Conservation (phyloP, 2,797 vertebrate genomes). For the Peromyscus eremicus region DNA sequence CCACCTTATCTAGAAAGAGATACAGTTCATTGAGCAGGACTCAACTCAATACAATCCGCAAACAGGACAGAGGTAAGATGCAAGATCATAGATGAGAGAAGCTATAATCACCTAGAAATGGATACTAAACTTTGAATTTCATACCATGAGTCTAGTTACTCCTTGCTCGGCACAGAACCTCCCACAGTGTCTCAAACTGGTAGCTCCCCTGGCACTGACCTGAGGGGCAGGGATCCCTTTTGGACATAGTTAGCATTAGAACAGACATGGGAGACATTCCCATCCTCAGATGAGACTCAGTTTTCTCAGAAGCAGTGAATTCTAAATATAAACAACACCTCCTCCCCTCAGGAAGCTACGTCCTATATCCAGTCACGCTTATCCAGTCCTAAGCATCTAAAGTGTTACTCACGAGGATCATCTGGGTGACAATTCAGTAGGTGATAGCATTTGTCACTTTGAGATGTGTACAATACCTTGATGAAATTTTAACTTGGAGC, state of each 20-base stretch:
- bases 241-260: not conserved
- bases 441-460: not conserved
- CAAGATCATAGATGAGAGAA: not conserved
- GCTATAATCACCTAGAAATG: not conserved
- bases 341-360: not conserved
- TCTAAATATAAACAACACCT: not conserved
- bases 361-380: not conserved
- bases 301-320: not conserved
- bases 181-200: not conserved
- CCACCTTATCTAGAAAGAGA: not conserved
- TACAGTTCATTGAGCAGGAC: not conserved
- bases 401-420: not conserved
- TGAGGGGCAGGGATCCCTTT: not conserved
- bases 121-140: not conserved
- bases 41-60: not conserved
- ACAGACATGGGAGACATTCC: not conserved
- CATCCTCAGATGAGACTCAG: not conserved
- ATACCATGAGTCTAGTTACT: not conserved
- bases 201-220: not conserved
- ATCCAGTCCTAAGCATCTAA: not conserved
- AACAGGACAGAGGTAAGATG: not conserved
- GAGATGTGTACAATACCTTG: not conserved
- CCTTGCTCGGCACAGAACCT: not conserved
- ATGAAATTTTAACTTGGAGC: not conserved
- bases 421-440: not conserved